Evolutionary conservation across 1,140 invertebrate species (phyloP).

Genomic region (Teleogryllus occipitalis): DNA sequence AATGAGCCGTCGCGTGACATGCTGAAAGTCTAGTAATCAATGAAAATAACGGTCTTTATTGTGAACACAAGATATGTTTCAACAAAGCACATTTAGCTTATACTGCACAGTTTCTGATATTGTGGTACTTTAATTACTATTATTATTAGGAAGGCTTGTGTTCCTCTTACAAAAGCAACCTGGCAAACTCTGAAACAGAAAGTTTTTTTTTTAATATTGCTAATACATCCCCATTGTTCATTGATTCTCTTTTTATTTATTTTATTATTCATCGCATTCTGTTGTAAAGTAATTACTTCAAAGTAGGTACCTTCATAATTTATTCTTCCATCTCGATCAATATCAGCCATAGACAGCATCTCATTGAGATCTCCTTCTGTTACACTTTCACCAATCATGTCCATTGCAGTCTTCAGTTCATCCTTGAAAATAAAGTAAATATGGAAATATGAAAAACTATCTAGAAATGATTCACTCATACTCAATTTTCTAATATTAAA

Average conservation of each 20-base stretch:
- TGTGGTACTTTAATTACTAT: not conserved
- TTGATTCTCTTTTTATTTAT: conserved; percentile 26
- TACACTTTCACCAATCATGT: conserved; percentile 66
- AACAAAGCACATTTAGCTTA: conserved; percentile 2
- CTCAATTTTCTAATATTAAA: no score
- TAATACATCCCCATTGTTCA: not conserved
- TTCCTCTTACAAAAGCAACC: conserved; percentile 48
- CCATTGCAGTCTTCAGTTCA: conserved; percentile 62
- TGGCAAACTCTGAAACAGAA: conserved; percentile 51
- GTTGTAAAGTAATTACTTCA: conserved; percentile 18
- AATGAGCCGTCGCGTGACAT: conserved; percentile 5
- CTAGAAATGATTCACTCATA: no score
- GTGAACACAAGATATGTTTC: conserved; percentile 10
- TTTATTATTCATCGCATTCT: conserved; percentile 26
- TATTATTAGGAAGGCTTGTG: conserved; percentile 22
- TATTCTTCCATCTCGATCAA: conserved; percentile 65
- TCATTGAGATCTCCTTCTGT: conserved; percentile 62
- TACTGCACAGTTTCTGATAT: conserved; percentile 12
- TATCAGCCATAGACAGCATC: conserved; percentile 59
- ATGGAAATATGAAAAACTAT: no score
- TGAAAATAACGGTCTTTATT: conserved; percentile 7
- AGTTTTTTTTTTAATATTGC: not conserved
- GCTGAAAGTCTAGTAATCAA: conserved; percentile 7
- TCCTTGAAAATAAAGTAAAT: conserved; percentile 38
- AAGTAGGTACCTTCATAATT: conserved; percentile 62